Evolutionary conservation across 2,888 invertebrate genomes (phyloP), one percentile per base, ranked within the genome.

Genomic region (Sarcophaga carnaria): DNA sequence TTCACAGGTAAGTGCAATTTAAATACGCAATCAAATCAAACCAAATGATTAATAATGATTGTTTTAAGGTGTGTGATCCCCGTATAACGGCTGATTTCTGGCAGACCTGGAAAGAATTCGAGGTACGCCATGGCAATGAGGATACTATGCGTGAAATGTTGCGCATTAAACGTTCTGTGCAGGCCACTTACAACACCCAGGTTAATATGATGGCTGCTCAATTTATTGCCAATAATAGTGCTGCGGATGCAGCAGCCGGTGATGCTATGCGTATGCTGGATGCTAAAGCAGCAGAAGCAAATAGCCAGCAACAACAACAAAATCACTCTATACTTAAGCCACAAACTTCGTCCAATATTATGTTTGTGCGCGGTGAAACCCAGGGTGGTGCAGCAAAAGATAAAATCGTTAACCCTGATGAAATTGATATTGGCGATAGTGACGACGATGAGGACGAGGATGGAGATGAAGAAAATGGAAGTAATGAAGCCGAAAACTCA

Each of bases 81-180:
- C 95, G 99, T 92, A 98, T 99, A 11, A 98, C 98, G 5, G 95
- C 96, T 0, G 97, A 97, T 81, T 99, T 99, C 93, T 99, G 99
- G 99, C 97, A 98, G 92, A 97, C 97, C 1, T 99, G 99, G 99
- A 99, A 99, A 93, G 99, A 99, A 91, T 99, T 99, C 94, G 99
- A 99, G 94, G 98, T 99, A 22, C 96, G 98, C 71, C 99, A 99
- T 94, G 99, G 99, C 20, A 99, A 99, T 94, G 99, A 99, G 93
- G 99, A 99, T 92, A 99, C 99, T 0, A 98, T 99, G 96, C 95
- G 99, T 69, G 99, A 99, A 94, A 99, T 99, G 99, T 94, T 99
- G 90, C 95, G 99, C 90, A 99, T 99, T 88, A 99, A 99, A 94
- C 96, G 99, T 90, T 98, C 98, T 91, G 98, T 99, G 0, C 99